A percentile compares a stretch with the other conserved stretches of the same genome.
phyloP scores from a whole-genome alignment of 37 sponge, comb jelly and placozoan species.

The Axinella damicornis region DNA sequence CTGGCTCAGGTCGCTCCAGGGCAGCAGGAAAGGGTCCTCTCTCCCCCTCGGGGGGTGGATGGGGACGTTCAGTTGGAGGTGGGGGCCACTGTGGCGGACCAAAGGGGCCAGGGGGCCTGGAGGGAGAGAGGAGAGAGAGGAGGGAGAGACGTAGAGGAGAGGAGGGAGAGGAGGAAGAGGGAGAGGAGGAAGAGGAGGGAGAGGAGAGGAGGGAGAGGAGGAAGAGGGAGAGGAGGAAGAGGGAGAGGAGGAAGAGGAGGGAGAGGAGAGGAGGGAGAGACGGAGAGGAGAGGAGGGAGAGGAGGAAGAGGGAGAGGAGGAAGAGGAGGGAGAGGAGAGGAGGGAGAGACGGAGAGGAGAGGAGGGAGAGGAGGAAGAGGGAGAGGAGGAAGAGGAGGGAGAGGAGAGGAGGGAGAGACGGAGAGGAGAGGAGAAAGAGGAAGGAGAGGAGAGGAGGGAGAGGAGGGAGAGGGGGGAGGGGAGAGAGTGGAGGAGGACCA shows the following conservation, averaged over 20 bases:
- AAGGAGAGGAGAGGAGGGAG: constrained; percentile 1
- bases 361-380: neutral
- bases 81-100: neutral
- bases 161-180: neutral
- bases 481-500: too few relatives aligned
- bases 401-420: neutral
- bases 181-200: neutral
- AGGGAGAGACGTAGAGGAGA: neutral
- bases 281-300: too few relatives aligned
- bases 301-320: neutral
- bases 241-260: neutral
- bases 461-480: neutral
- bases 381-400: neutral
- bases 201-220: too few relatives aligned
- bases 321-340: neutral
- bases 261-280: too few relatives aligned
- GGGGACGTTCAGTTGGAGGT: neutral
- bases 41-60: constrained; percentile 12
- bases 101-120: neutral
- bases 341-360: neutral
- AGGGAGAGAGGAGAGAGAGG: neutral
- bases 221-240: constrained; percentile 2
- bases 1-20: constrained; percentile 22
- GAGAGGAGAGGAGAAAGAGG: too few relatives aligned
- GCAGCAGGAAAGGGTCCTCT: constrained; percentile 4